Conservation (phyloP, 2,113 vertebrate species). For the Ceyx margarethae region DNA sequence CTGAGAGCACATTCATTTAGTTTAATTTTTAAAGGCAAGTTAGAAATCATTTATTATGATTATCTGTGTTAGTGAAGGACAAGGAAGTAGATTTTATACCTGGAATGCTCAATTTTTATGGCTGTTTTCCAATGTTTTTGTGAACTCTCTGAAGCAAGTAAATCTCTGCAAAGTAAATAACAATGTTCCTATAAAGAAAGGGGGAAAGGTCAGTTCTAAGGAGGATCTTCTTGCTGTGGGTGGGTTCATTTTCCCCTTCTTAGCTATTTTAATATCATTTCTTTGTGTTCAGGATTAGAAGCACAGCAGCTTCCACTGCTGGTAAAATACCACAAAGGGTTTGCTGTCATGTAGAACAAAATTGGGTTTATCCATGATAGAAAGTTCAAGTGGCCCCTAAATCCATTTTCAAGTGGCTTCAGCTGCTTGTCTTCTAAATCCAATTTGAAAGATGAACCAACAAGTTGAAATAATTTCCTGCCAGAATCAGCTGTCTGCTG, state of each 20-base stretch:
- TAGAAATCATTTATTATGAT: background rate
- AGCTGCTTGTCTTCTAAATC: conserved; percentile 57
- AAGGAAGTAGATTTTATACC: background rate
- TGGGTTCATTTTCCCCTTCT: background rate
- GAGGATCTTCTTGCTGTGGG: background rate
- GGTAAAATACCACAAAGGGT: background rate
- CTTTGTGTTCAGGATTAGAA: background rate
- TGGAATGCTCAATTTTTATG: fast-evolving
- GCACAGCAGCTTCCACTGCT: background rate
- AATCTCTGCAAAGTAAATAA: background rate
- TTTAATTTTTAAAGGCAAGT: background rate
- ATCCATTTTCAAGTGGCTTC: conserved; percentile 49
- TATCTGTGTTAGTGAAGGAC: background rate
- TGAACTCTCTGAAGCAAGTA: background rate
- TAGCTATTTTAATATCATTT: background rate
- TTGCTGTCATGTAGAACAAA: background rate
- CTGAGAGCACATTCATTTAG: background rate
- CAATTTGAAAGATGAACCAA: conserved; percentile 33
- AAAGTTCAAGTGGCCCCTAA: conserved; percentile 51
- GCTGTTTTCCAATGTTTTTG: background rate
- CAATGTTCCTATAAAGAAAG: background rate
- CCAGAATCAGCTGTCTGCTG: background rate
- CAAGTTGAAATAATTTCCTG: conserved; percentile 9
- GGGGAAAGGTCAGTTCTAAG: background rate
- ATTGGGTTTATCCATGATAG: background rate